Conservation (phyloP, 1,140 invertebrate genomes). For the Nymphalis io region DNA sequence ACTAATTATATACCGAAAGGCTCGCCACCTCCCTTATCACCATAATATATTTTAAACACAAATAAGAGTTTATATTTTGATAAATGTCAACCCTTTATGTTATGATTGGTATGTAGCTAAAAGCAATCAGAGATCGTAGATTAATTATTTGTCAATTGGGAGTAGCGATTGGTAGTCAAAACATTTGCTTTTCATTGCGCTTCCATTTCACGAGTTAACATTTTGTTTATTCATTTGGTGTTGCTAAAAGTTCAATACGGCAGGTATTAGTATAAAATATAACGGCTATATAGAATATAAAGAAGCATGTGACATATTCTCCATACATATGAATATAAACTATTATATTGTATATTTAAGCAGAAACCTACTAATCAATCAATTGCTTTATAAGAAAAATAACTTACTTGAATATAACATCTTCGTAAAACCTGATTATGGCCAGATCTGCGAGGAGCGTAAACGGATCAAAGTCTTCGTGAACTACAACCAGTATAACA, state of each 20-base stretch:
- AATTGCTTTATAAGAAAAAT: neutral
- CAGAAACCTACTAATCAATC: neutral
- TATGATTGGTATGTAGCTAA: too few species aligned
- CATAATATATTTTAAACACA: too few species aligned
- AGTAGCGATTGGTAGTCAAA: constrained; percentile 9
- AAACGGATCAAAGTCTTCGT: constrained; percentile 54
- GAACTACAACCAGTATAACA: constrained; percentile 52
- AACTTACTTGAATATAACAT: constrained; percentile 44
- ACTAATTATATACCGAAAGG: too few species aligned
- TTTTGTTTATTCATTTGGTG: neutral
- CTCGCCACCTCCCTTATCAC: too few species aligned
- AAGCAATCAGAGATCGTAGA: neutral
- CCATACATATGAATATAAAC: too few species aligned
- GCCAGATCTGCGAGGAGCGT: constrained; percentile 54
- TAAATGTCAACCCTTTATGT: too few species aligned
- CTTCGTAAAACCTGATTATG: constrained; percentile 53
- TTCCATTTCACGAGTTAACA: constrained; percentile 14
- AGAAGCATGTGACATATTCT: too few species aligned
- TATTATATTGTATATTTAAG: neutral
- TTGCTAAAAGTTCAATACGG: constrained; percentile 1
- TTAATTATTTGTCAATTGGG: neutral
- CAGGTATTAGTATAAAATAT: too few species aligned
- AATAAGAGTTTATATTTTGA: too few species aligned
- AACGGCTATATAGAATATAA: too few species aligned
- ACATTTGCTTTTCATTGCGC: constrained; percentile 19